A percentile compares a stretch with the other conserved stretches of the same genome.
These are phyloP conservation scores for Litocranius walleri DNA, from an alignment of 2,113 vertebrate genomes.

Conservation along the genomic window DNA sequence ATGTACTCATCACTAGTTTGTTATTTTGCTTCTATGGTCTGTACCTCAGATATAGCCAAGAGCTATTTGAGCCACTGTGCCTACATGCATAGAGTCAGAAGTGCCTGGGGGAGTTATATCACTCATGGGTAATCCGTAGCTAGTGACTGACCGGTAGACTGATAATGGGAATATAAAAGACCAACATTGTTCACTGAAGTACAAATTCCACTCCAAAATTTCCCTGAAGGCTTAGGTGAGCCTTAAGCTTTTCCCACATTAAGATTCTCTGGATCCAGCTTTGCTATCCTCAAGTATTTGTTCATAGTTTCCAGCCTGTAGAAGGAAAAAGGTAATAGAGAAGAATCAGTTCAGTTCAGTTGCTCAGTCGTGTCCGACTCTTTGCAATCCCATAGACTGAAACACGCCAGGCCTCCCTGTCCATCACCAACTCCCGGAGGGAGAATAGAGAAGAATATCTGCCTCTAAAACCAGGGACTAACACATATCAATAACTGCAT, in stretches of 20 bases:
- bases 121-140: neutral
- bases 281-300: neutral
- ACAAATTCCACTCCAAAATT: neutral
- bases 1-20: neutral
- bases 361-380: accelerated
- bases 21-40: neutral
- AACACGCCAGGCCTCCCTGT: neutral
- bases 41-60: neutral
- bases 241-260: neutral
- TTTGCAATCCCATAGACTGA: neutral
- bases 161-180: neutral
- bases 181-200: neutral
- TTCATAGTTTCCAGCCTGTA: neutral
- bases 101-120: neutral
- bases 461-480: neutral
- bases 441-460: neutral
- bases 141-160: neutral
- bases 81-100: neutral
- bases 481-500: neutral
- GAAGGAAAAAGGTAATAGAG: neutral
- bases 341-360: neutral
- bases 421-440: neutral
- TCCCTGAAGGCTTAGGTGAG: neutral
- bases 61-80: neutral
- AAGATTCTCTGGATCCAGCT: neutral